phyloP scores from a whole-genome alignment of 1,140 invertebrate species.

The Ganaspis sp. region DNA sequence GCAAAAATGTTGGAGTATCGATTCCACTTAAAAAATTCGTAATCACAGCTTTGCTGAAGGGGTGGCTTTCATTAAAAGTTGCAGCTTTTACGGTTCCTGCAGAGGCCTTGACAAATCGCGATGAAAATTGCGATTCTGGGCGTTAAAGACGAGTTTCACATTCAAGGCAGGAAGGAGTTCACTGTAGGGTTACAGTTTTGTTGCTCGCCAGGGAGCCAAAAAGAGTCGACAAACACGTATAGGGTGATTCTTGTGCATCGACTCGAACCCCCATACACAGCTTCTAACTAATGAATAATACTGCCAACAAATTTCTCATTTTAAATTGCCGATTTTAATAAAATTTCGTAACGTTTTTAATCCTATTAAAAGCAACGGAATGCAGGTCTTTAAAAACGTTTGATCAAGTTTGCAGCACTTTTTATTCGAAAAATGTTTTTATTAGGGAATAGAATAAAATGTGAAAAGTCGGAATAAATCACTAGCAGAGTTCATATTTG shows the following conservation, averaged over 20 bases:
- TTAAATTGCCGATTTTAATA: too few relatives aligned
- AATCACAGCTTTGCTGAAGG: neutral
- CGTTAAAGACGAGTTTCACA: conserved; percentile 16
- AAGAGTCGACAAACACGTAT: neutral
- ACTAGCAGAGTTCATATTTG: neutral
- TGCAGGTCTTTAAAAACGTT: too few relatives aligned
- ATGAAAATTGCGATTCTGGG: conserved; percentile 18
- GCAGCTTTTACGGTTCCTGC: neutral
- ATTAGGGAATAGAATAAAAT: too few relatives aligned
- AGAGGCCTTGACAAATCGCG: conserved; percentile 1
- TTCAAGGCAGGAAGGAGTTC: neutral
- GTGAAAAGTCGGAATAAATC: too few relatives aligned
- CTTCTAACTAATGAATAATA: too few relatives aligned
- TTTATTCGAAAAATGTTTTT: too few relatives aligned
- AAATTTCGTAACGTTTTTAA: too few relatives aligned
- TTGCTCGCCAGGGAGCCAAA: conserved; percentile 2
- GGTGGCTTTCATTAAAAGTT: conserved; percentile 21
- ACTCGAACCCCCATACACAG: too few relatives aligned
- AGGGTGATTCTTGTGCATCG: neutral
- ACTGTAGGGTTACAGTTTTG: conserved; percentile 12
- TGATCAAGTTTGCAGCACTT: too few relatives aligned
- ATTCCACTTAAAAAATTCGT: neutral
- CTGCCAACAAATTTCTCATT: too few relatives aligned
- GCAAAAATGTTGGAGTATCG: neutral
- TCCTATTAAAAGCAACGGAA: too few relatives aligned